Percentiles rank a stretch among this genome's conserved stretches.
Conservation (phyloP, 2,888 invertebrate species). For the Acronicta leporina region DNA sequence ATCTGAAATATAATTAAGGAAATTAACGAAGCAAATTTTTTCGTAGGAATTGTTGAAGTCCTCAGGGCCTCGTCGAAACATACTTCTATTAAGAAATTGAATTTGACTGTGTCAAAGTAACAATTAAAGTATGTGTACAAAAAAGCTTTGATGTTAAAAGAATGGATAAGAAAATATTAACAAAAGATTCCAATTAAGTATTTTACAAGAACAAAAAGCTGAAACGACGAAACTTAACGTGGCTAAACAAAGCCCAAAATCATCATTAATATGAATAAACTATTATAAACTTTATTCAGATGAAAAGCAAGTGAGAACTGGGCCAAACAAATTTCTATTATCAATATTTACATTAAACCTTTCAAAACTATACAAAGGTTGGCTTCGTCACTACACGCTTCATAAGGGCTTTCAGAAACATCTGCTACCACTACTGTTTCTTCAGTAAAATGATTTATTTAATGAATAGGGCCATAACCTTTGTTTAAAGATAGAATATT, state of each 20-base stretch:
- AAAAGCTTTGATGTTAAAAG: neutral
- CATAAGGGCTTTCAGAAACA: conserved; percentile 30
- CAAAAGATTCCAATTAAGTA: neutral
- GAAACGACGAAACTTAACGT: neutral
- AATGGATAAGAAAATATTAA: neutral
- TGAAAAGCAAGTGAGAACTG: conserved; percentile 18
- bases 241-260: neutral
- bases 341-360: conserved; percentile 23
- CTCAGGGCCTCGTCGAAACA: no score
- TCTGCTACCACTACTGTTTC: conserved; percentile 27
- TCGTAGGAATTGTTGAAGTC: no score
- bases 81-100: no score
- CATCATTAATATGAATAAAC: conserved; percentile 34
- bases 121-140: neutral
- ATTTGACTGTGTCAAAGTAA: neutral
- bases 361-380: conserved; percentile 24
- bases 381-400: conserved; percentile 21
- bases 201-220: neutral
- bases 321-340: conserved; percentile 20
- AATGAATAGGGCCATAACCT: conserved; percentile 20
- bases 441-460: conserved; percentile 27
- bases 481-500: conserved; percentile 37
- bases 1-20: no score
- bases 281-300: neutral
- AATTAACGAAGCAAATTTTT: no score